Evolutionary conservation across 2,113 vertebrate genomes (phyloP).

Genomic region (Odocoileus hemionus): DNA sequence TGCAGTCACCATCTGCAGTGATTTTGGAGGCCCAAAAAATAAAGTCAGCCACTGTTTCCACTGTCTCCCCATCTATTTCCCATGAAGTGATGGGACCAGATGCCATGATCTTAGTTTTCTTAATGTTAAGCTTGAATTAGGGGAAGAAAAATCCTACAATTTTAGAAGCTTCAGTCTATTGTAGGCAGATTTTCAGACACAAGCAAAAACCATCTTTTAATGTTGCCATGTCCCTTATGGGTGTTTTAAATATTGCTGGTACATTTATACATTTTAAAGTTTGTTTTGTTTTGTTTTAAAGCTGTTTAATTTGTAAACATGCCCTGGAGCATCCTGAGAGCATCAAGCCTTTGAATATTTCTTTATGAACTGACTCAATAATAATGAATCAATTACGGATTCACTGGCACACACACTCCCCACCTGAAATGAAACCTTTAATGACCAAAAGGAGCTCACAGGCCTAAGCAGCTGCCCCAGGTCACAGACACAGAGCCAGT

Average conservation of each 20-base stretch:
- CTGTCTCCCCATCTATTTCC: too few relatives aligned
- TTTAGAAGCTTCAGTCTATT: not conserved
- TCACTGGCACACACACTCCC: not conserved
- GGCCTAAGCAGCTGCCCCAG: not conserved
- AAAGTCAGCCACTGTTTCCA: too few relatives aligned
- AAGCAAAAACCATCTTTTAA: not conserved
- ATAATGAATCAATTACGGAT: slow-evolving; percentile 17
- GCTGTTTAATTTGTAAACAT: slow-evolving; percentile 63
- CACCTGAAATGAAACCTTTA: slow-evolving; percentile 30
- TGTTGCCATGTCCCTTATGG: not conserved
- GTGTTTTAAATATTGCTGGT: slow-evolving; percentile 42
- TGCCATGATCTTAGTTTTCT: too few relatives aligned
- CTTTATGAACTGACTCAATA: slow-evolving; percentile 43
- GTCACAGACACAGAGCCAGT: not conserved
- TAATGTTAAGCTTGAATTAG: not conserved
- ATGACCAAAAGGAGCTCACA: not conserved
- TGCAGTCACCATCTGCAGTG: too few relatives aligned
- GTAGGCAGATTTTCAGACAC: not conserved
- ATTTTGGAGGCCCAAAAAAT: too few relatives aligned
- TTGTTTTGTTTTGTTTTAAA: not conserved
- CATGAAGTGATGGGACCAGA: too few relatives aligned
- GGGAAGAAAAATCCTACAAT: not conserved
- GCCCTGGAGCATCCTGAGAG: slow-evolving; percentile 49
- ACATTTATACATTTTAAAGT: slow-evolving; percentile 2
- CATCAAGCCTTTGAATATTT: slow-evolving; percentile 33